Conservation (phyloP, 2,797 vertebrate species). For the Eupleurogrammus muticus region DNA sequence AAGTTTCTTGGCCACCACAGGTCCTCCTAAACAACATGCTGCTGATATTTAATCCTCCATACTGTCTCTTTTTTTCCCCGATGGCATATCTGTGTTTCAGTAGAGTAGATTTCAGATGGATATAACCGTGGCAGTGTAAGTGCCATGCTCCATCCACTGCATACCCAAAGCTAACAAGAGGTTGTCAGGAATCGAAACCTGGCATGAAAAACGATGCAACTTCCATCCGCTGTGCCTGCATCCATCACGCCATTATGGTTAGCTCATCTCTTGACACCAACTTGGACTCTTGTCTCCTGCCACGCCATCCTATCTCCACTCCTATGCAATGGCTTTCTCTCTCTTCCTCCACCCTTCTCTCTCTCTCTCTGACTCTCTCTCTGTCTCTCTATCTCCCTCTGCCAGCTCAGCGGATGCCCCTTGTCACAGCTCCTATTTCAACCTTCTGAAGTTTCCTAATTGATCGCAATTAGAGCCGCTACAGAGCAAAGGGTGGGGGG, state of each 20-base stretch:
- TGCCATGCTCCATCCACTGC: slow-evolving; percentile 44
- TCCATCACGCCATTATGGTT: slow-evolving; percentile 79
- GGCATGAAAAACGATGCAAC: slow-evolving; percentile 76
- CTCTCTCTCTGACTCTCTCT: slow-evolving; percentile 15
- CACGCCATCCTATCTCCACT: slow-evolving; percentile 37
- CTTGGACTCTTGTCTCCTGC: slow-evolving; percentile 49
- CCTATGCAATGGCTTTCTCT: slow-evolving; percentile 39
- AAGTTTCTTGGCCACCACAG: too few relatives aligned
- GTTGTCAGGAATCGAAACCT: slow-evolving; percentile 75
- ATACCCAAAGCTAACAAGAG: slow-evolving; percentile 69
- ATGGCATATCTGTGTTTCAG: slow-evolving; percentile 9
- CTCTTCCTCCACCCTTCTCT: slow-evolving; percentile 17
- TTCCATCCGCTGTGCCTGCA: slow-evolving; percentile 71
- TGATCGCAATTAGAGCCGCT: slow-evolving; percentile 85
- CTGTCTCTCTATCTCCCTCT: slow-evolving; percentile 36
- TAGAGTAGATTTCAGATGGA: slow-evolving; percentile 44
- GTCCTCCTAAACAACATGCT: too few relatives aligned
- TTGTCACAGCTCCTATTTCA: slow-evolving; percentile 82
- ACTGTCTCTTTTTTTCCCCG: slow-evolving; percentile 6
- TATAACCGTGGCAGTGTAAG: slow-evolving; percentile 46
- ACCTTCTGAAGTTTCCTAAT: slow-evolving; percentile 85
- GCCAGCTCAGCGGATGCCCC: slow-evolving; percentile 81
- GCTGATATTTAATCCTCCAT: too few relatives aligned
- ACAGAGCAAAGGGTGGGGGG: slow-evolving; percentile 48
- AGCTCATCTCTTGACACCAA: slow-evolving; percentile 74